Evolutionary conservation across 2,888 invertebrate species (phyloP), one percentile per base, ranked within the genome.

Genomic region (Nephrotoma flavescens): DNA sequence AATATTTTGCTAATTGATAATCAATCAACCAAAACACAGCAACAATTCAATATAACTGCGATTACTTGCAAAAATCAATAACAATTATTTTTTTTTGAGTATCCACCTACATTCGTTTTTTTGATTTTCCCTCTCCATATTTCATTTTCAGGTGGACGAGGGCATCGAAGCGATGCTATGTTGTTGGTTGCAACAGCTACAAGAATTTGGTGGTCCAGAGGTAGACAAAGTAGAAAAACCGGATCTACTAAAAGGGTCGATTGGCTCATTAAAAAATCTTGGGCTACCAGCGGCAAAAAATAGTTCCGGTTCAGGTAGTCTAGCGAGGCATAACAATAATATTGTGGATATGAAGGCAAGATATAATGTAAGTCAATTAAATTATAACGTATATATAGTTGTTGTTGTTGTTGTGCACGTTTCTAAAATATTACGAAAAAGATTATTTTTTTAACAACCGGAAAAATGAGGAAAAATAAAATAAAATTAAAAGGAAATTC

Each of bases 81-180:
- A 71, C 11, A 71, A 71, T 5, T 71, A 71, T 5, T 71, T 71
- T 71, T 57, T 71, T 52, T 52, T 5, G 1, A 15, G 15, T 15
- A 15, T 57, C n/a, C 2, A 11, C 47, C 7, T 2, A 12, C 5
- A 4, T 19, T 19, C 19, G 12, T 19, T 19, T 4, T 42, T 47
- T 11, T 83, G 41, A 11, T 44, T 15, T 41, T 41, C 3, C 15
- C 52, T 31, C 0, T 42, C 41, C 11, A 4, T 44, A 83, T 86
- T 12, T 71, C 41, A 57, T 42, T 87, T 89, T 86, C 89, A 95
- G 95, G 95, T 95, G 88, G 95, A 95, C 89, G 96, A 96, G 90
- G 96, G 96, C 87, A 96, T 96, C 91, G 96, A 96, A 91, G 95
- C 95, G 87, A 96, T 96, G 96, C 93, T 96, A 19, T 96, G 96